Evolutionary conservation across 2,113 vertebrate genomes (phyloP).

Genomic region (Ivindomyrus marchei): DNA sequence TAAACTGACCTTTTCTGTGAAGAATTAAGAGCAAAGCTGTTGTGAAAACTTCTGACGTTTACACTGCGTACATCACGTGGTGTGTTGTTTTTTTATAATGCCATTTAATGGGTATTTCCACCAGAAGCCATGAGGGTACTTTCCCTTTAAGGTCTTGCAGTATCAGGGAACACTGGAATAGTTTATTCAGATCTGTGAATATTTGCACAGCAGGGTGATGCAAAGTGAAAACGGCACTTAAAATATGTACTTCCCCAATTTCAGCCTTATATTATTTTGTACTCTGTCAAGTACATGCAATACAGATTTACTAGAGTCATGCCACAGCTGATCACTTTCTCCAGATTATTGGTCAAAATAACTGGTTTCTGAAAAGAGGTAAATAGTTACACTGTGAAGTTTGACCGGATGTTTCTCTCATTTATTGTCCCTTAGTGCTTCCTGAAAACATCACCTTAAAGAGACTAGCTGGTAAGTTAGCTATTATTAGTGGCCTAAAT

Average conservation of each 20-base stretch:
- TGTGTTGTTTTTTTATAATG: constrained; percentile 18
- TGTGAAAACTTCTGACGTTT: not conserved
- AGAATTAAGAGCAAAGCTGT: not conserved
- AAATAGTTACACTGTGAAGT: not conserved
- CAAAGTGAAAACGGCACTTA: constrained; percentile 49
- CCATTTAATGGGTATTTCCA: constrained; percentile 42
- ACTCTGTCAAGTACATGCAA: not conserved
- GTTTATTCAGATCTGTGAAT: constrained; percentile 18
- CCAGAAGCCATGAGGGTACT: constrained; percentile 49
- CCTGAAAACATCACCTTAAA: constrained; percentile 27
- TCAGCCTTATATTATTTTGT: not conserved
- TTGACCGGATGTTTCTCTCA: constrained; percentile 5
- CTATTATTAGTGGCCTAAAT: no score
- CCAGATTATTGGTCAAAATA: not conserved
- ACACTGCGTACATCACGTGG: constrained; percentile 5
- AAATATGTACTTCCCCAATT: constrained; percentile 24
- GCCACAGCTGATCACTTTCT: not conserved
- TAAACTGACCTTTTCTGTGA: not conserved
- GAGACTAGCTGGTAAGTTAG: constrained; percentile 49
- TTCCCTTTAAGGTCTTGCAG: constrained; percentile 45
- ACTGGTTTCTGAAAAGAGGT: not conserved
- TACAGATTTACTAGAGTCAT: not conserved
- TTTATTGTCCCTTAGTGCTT: constrained; percentile 32
- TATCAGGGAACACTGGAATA: constrained; percentile 18
- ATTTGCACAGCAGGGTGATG: constrained; percentile 45